Evolutionary conservation across 1,140 invertebrate genomes (phyloP).

Genomic region (Zaprionus ghesquierei): DNA sequence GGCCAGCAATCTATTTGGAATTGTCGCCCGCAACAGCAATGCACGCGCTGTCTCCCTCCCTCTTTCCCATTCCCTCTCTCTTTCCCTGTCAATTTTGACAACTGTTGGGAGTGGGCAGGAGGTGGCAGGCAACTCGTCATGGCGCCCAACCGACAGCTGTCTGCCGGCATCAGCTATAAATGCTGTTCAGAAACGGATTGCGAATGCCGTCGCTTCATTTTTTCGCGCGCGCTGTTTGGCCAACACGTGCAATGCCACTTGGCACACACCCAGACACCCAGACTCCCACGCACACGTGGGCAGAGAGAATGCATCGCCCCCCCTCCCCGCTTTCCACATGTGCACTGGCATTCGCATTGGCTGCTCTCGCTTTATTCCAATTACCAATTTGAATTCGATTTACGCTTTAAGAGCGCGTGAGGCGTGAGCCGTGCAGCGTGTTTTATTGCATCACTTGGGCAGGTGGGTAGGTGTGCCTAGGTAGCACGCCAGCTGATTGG

Average conservation of each 20-base stretch:
- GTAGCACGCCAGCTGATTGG: background rate
- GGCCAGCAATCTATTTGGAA: slow-evolving; percentile 38
- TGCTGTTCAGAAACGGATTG: slow-evolving; percentile 68
- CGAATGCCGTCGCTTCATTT: slow-evolving; percentile 30
- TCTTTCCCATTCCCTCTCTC: background rate
- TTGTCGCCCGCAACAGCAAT: slow-evolving; percentile 30
- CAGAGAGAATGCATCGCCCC: background rate
- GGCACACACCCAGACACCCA: background rate
- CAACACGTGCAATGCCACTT: slow-evolving; percentile 60
- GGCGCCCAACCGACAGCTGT: slow-evolving; percentile 25
- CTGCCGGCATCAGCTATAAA: slow-evolving; percentile 51
- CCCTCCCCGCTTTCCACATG: background rate
- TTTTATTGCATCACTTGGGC: slow-evolving; percentile 9
- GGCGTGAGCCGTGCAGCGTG: background rate
- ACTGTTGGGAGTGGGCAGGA: background rate
- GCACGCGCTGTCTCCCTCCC: background rate
- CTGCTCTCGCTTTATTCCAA: slow-evolving; percentile 60
- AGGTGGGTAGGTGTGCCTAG: background rate
- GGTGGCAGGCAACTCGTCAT: slow-evolving; percentile 41
- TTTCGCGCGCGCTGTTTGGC: slow-evolving; percentile 24
- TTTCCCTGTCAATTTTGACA: slow-evolving; percentile 11
- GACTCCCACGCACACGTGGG: slow-evolving; percentile 14
- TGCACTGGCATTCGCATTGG: slow-evolving; percentile 26
- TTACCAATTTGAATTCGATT: slow-evolving; percentile 75
- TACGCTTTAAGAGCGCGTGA: slow-evolving; percentile 52